Evolutionary conservation across 2,113 vertebrate genomes (phyloP).

Genomic region (Sprattus sprattus): DNA sequence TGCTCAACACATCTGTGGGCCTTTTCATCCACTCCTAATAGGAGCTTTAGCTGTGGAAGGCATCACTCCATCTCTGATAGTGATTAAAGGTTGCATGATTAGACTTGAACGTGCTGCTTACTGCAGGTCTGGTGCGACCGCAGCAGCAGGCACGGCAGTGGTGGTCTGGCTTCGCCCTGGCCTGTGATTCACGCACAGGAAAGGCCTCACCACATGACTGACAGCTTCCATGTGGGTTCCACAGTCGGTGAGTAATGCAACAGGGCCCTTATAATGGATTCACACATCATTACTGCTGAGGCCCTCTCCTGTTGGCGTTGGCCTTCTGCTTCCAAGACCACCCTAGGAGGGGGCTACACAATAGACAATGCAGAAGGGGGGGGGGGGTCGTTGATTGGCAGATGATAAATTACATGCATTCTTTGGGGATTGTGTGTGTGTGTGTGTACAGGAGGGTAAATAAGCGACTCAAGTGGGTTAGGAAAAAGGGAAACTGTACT

Average conservation of each 20-base stretch:
- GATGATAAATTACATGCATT: neutral
- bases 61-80: neutral
- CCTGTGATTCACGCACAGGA: neutral
- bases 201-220: neutral
- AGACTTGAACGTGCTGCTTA: neutral
- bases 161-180: too few relatives aligned
- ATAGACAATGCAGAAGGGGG: neutral
- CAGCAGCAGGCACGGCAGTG: too few relatives aligned
- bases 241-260: slow-evolving; percentile 6
- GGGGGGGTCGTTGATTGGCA: neutral
- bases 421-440: neutral
- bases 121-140: neutral
- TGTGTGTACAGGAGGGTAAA: too few relatives aligned
- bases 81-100: neutral
- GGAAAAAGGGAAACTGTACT: too few relatives aligned
- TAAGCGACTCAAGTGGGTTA: too few relatives aligned
- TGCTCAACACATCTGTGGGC: neutral
- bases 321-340: neutral
- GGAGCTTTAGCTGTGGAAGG: neutral
- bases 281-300: slow-evolving; percentile 4
- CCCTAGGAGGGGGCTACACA: neutral
- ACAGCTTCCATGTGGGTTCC: neutral
- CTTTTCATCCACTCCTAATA: neutral
- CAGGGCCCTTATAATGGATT: neutral
- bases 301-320: neutral